Evolutionary conservation across 2,113 vertebrate genomes (phyloP).

Genomic region (Dipodomys merriami): DNA sequence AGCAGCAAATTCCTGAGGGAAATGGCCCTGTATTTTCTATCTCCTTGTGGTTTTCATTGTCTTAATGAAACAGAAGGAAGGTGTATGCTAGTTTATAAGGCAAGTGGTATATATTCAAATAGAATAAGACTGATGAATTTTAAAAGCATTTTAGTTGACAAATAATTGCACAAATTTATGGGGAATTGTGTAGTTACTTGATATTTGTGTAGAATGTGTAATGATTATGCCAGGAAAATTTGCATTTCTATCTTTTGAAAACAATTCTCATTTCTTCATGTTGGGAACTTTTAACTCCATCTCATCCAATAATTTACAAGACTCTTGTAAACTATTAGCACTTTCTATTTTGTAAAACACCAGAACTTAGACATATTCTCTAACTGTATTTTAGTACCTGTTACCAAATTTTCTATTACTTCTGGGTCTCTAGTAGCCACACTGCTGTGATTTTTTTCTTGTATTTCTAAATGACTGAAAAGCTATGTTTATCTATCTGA

Average conservation of each 20-base stretch:
- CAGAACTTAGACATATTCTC: not conserved
- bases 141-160: not conserved
- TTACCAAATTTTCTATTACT: accelerated
- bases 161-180: not conserved
- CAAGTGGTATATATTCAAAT: not conserved
- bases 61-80: not conserved
- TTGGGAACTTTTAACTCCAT: not conserved
- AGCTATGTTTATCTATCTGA: not conserved
- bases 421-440: not conserved
- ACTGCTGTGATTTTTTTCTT: not conserved
- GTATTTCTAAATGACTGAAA: not conserved
- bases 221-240: not conserved
- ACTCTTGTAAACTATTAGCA: not conserved
- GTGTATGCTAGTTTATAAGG: not conserved
- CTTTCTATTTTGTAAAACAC: not conserved
- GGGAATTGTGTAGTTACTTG: not conserved
- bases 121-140: not conserved
- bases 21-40: not conserved
- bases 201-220: too few relatives aligned
- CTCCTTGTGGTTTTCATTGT: not conserved
- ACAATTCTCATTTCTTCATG: not conserved
- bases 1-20: too few relatives aligned
- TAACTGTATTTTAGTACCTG: not conserved
- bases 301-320: too few relatives aligned
- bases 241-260: not conserved